Evolutionary conservation across 2,797 vertebrate genomes (phyloP).

Genomic region (Helostoma temminkii): DNA sequence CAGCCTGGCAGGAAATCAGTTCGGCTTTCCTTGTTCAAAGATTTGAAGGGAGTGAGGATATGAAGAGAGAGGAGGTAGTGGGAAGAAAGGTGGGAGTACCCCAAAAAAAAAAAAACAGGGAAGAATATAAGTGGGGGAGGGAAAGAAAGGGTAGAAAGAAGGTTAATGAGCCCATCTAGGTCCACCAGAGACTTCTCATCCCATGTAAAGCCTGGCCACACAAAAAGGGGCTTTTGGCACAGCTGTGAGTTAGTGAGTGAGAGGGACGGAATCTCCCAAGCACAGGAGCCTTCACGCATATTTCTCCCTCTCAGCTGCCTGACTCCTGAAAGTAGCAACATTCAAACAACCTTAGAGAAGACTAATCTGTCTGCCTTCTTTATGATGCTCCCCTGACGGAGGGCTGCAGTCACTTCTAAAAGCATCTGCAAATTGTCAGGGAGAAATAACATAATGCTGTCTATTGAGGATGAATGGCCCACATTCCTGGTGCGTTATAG

Average conservation of each 20-base stretch:
- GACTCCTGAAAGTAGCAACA: constrained; percentile 59
- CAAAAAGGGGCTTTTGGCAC: constrained; percentile 42
- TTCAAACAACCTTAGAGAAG: constrained; percentile 66
- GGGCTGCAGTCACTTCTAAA: constrained; percentile 68
- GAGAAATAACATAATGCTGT: constrained; percentile 73
- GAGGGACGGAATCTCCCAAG: constrained; percentile 45
- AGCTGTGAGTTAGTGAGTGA: constrained; percentile 42
- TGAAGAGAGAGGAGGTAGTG: constrained; percentile 36
- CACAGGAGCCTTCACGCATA: constrained; percentile 50
- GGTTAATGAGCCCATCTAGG: constrained; percentile 68
- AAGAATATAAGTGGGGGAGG: constrained; percentile 24
- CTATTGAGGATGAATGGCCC: constrained; percentile 78
- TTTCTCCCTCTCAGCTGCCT: constrained; percentile 56
- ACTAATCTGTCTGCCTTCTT: constrained; percentile 66
- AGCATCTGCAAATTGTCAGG: constrained; percentile 78
- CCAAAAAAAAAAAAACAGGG: constrained; percentile 35
- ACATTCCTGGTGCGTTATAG: constrained; percentile 76
- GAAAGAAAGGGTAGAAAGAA: constrained; percentile 34
- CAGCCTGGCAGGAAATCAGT: constrained; percentile 74
- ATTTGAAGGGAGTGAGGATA: constrained; percentile 53
- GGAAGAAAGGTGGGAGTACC: constrained; percentile 35
- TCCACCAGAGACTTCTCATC: constrained; percentile 67
- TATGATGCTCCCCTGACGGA: constrained; percentile 52
- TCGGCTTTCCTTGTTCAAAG: constrained; percentile 71
- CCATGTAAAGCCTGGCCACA: constrained; percentile 50